Conservation (phyloP, 2,888 invertebrate genomes). For the Cephus sareptanus region DNA sequence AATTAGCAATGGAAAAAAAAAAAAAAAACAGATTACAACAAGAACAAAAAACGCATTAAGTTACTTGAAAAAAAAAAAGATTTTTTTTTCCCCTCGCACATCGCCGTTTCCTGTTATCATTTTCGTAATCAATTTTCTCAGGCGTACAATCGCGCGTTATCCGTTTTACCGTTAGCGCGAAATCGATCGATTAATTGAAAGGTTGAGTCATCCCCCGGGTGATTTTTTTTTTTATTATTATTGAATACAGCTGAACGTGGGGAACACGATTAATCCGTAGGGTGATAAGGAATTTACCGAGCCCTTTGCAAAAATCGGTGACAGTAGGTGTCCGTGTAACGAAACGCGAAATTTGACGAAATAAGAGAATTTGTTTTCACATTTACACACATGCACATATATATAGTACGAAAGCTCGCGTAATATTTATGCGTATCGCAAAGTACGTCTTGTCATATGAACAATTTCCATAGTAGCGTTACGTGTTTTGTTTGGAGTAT, state of each 20-base stretch:
- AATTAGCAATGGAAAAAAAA: neutral
- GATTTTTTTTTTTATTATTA: neutral
- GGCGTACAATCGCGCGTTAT: too few relatives aligned
- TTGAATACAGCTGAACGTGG: neutral
- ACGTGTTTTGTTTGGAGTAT: neutral
- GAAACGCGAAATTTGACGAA: neutral
- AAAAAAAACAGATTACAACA: neutral
- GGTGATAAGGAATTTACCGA: neutral
- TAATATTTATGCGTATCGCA: neutral
- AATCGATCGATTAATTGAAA: neutral
- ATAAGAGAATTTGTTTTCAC: neutral
- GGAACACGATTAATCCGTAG: neutral
- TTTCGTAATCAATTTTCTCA: too few relatives aligned
- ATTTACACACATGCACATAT: neutral
- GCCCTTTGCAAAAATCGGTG: neutral
- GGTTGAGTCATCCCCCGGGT: neutral
- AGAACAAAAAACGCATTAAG: neutral
- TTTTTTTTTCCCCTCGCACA: neutral
- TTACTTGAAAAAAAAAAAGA: neutral
- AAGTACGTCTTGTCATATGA: neutral
- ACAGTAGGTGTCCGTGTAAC: neutral
- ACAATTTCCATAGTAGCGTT: neutral
- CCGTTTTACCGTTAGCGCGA: too few relatives aligned
- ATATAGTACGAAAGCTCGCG: neutral
- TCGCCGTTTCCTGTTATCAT: neutral